A percentile compares a stretch with the other conserved stretches of the same genome.
These are phyloP conservation scores for Bembecia ichneumoniformis DNA, from an alignment of 2,888 invertebrate genomes.

Conservation along the genomic window DNA sequence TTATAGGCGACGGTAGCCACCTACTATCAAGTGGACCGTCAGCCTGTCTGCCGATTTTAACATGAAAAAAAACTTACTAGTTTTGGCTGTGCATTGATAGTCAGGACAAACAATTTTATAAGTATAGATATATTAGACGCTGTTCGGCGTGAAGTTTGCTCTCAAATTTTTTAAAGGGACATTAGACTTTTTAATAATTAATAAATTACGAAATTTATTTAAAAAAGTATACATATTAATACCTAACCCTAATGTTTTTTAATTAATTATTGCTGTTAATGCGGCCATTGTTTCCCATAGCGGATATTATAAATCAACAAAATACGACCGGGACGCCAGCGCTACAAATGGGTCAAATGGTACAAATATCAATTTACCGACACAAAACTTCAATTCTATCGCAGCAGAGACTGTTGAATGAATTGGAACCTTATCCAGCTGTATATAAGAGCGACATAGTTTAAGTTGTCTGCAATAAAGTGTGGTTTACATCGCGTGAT, in stretches of 20 bases:
- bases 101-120: no score
- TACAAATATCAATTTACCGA: conserved; percentile 46
- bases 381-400: conserved; percentile 5
- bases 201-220: no score
- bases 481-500: neutral
- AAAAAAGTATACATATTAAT: no score
- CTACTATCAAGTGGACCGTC: no score
- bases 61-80: no score
- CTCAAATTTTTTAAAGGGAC: no score
- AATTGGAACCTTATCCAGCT: neutral
- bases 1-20: no score
- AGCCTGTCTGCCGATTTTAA: no score
- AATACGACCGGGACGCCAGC: conserved; percentile 17
- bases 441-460: neutral
- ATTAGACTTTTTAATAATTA: no score
- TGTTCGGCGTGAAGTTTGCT: no score
- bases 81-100: no score
- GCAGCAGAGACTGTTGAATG: neutral
- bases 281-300: neutral
- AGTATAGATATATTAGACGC: no score
- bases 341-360: conserved; percentile 44
- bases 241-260: neutral
- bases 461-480: neutral
- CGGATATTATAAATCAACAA: neutral
- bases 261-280: neutral